Conservation (phyloP, 1,140 invertebrate species). For the Araneus ventricosus region DNA sequence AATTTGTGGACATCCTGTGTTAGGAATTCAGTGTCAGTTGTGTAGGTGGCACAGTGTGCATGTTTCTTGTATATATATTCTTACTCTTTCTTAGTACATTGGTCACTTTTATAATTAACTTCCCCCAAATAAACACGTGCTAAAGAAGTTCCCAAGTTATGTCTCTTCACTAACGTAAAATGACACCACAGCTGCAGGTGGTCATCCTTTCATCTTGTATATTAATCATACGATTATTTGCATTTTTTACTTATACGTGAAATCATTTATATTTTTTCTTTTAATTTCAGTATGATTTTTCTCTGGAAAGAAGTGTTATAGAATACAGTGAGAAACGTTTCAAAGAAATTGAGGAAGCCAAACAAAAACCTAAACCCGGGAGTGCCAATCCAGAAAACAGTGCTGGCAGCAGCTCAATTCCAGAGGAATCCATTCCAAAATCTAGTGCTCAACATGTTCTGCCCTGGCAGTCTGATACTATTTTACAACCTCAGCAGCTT, state of each 20-base stretch:
- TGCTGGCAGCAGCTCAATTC: background rate
- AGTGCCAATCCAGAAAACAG: background rate
- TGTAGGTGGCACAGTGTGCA: too few relatives aligned
- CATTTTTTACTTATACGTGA: too few relatives aligned
- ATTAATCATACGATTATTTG: background rate
- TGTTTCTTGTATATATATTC: too few relatives aligned
- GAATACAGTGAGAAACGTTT: background rate
- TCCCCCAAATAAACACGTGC: too few relatives aligned
- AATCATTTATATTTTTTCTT: background rate
- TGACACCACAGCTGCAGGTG: too few relatives aligned
- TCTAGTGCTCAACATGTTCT: slow-evolving; percentile 35
- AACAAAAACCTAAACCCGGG: slow-evolving; percentile 19
- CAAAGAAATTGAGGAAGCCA: background rate
- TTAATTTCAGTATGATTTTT: slow-evolving; percentile 70
- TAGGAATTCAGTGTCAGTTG: too few relatives aligned
- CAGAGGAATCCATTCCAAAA: slow-evolving; percentile 15
- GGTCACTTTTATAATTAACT: too few relatives aligned
- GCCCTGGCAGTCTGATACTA: slow-evolving; percentile 38
- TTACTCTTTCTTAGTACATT: too few relatives aligned
- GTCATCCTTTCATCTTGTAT: too few relatives aligned
- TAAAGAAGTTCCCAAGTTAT: too few relatives aligned
- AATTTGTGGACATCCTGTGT: too few relatives aligned
- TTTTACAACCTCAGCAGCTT: slow-evolving; percentile 46
- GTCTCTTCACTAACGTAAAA: too few relatives aligned
- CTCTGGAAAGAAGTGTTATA: slow-evolving; percentile 55